Conservation (phyloP, 2,797 vertebrate species). For the Macropus fuliginosus region DNA sequence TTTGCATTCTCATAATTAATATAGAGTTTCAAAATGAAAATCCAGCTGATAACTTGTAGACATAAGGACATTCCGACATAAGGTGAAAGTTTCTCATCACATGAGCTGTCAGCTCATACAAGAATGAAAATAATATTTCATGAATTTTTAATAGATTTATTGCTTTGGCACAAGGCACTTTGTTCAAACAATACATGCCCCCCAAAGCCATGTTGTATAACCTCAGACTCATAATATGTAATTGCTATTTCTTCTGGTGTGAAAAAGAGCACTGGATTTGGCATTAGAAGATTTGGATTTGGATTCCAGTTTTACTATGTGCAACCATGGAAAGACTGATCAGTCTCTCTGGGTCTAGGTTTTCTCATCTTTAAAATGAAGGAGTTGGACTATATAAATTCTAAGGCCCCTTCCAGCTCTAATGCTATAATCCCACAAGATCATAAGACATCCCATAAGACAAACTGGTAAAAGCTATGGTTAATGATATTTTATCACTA, state of each 20-base stretch:
- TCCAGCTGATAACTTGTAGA: neutral
- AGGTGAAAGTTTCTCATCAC: slow-evolving; percentile 6
- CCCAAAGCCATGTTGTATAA: neutral
- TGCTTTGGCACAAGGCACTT: neutral
- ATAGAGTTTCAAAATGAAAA: slow-evolving; percentile 49
- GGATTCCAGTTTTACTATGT: neutral
- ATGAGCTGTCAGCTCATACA: neutral
- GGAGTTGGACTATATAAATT: neutral
- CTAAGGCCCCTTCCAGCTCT: neutral
- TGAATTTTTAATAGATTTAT: neutral
- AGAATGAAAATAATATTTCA: neutral
- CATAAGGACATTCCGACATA: slow-evolving; percentile 19
- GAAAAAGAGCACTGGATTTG: neutral
- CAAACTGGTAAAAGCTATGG: neutral
- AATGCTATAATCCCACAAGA: neutral
- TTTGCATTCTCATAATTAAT: neutral
- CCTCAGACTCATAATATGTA: neutral
- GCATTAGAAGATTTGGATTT: neutral
- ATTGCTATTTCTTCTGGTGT: neutral
- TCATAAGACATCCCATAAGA: neutral
- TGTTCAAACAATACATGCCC: neutral
- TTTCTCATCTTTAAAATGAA: neutral
- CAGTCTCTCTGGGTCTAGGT: neutral
- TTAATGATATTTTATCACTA: neutral
- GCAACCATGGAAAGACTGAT: neutral